Conservation (phyloP, 2,888 invertebrate species). For the Gasteruption jaculator region DNA sequence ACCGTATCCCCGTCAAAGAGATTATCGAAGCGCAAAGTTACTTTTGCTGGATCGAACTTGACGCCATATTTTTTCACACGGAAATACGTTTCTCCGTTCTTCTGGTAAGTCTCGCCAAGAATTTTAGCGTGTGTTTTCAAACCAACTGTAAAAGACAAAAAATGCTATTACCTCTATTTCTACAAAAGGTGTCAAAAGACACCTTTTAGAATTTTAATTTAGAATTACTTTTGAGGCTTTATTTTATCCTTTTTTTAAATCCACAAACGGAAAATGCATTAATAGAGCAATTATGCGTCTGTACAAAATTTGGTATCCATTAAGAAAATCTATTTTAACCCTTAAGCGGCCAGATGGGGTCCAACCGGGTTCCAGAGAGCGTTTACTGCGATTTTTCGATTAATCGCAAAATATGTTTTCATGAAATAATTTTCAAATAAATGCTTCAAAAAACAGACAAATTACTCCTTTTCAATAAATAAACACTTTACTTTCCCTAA, state of each 20-base stretch:
- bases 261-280: too few species aligned
- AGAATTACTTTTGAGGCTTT: neutral
- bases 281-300: too few species aligned
- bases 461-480: too few species aligned
- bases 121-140: slow-evolving; percentile 62
- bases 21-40: slow-evolving; percentile 63
- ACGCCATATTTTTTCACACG: slow-evolving; percentile 62
- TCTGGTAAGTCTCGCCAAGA: slow-evolving; percentile 59
- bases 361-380: too few species aligned
- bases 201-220: neutral
- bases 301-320: too few species aligned
- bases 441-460: too few species aligned
- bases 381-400: too few species aligned
- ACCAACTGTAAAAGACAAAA: slow-evolving; percentile 53
- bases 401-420: too few species aligned
- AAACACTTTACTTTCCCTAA: too few species aligned
- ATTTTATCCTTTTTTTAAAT: neutral
- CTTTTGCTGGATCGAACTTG: slow-evolving; percentile 60
- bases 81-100: slow-evolving; percentile 63
- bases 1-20: slow-evolving; percentile 62
- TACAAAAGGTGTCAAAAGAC: neutral
- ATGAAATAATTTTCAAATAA: too few species aligned
- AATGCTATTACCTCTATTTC: slow-evolving; percentile 5
- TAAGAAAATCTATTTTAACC: too few species aligned
- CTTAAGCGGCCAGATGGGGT: too few species aligned